Conservation (phyloP, 1,140 invertebrate species). For the Zaprionus vittiger region DNA sequence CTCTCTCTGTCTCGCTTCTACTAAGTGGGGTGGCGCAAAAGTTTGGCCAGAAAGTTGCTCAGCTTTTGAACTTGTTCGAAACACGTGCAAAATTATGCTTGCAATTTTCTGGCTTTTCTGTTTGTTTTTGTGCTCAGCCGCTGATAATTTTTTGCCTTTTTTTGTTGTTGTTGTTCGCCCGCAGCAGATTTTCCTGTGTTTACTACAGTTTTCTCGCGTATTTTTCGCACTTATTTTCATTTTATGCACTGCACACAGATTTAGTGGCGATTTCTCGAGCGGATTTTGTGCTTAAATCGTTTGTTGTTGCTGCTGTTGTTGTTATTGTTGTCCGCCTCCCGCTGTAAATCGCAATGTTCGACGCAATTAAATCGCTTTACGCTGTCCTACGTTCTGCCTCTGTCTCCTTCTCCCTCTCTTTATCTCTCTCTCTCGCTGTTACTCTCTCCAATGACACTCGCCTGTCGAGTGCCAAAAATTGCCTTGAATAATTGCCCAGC, state of each 20-base stretch:
- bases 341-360: conserved; percentile 37
- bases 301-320: conserved; percentile 18
- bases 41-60: conserved; percentile 56
- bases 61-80: conserved; percentile 70
- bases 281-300: conserved; percentile 36
- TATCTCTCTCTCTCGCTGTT: not conserved
- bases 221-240: conserved; percentile 34
- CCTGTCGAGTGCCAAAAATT: conserved; percentile 29
- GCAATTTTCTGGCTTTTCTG: conserved; percentile 45
- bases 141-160: conserved; percentile 47
- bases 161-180: not conserved
- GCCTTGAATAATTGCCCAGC: conserved; percentile 54
- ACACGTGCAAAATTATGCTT: conserved; percentile 79
- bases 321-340: not conserved
- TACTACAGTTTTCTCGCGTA: conserved; percentile 9
- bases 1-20: not conserved
- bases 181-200: conserved; percentile 33
- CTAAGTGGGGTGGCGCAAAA: conserved; percentile 14
- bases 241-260: conserved; percentile 44
- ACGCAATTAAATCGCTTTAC: conserved; percentile 44
- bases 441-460: conserved; percentile 52
- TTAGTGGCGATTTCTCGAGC: conserved; percentile 37
- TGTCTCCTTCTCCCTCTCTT: no score
- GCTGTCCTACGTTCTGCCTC: not conserved
- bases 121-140: conserved; percentile 42